A percentile compares a stretch with the other conserved stretches of the same genome.
Evolutionary conservation across 2,113 vertebrate genomes (phyloP).

Genomic region (Crotophaga sulcirostris): DNA sequence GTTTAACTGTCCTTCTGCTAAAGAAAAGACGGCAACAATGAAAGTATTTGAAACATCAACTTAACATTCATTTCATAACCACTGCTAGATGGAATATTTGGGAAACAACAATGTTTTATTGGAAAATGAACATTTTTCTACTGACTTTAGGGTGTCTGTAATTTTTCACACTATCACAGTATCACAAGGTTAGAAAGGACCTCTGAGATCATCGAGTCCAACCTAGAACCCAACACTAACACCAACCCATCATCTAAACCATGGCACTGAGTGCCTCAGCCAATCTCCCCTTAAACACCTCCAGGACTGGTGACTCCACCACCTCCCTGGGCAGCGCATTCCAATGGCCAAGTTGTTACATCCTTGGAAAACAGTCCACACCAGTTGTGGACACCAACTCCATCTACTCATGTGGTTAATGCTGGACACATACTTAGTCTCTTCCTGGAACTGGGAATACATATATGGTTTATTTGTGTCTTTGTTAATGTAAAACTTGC

Average conservation of each 20-base stretch:
- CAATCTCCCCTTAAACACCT: too few relatives aligned
- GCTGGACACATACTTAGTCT: not conserved
- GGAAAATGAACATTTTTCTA: not conserved
- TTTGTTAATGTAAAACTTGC: not conserved
- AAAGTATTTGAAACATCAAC: not conserved
- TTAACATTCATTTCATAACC: not conserved
- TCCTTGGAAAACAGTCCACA: not conserved
- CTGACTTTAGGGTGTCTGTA: not conserved
- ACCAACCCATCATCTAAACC: too few relatives aligned
- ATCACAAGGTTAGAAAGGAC: too few relatives aligned
- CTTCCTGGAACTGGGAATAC: not conserved
- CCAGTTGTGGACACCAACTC: not conserved
- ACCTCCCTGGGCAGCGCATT: too few relatives aligned
- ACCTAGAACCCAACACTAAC: too few relatives aligned
- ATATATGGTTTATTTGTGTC: accelerated
- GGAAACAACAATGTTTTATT: not conserved
- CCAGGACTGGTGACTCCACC: too few relatives aligned
- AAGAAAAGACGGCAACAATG: not conserved
- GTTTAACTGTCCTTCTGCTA: not conserved
- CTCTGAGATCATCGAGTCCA: too few relatives aligned
- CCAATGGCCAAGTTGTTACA: not conserved
- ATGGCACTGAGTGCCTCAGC: too few relatives aligned
- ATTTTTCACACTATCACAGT: too few relatives aligned
- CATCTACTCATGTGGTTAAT: not conserved
- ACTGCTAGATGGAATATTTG: not conserved